Percentiles rank a stretch among this genome's conserved stretches.
Conservation (phyloP, 2,113 vertebrate species). For the Formicarius rufipectus region DNA sequence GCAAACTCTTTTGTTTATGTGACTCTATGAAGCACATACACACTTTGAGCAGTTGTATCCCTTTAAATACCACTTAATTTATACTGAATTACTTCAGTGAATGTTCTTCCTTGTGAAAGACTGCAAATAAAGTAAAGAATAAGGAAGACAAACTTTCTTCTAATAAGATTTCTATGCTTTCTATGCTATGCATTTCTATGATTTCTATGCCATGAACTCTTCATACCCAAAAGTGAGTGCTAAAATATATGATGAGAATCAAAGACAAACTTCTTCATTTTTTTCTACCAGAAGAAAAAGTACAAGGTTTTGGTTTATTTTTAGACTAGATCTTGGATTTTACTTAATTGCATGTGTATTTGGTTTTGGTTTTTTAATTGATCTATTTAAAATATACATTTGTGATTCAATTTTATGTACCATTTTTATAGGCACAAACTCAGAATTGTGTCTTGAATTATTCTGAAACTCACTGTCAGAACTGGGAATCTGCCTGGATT, state of each 20-base stretch:
- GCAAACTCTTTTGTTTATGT: background rate
- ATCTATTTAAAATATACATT: background rate
- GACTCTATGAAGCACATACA: background rate
- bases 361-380: background rate
- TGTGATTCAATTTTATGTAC: background rate
- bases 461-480: background rate
- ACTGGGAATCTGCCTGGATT: background rate
- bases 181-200: background rate
- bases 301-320: background rate
- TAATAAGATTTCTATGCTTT: background rate
- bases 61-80: background rate
- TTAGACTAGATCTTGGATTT: background rate
- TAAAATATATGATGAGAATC: background rate
- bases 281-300: background rate
- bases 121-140: conserved; percentile 13
- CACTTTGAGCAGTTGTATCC: background rate
- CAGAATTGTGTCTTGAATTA: background rate
- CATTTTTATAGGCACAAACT: background rate
- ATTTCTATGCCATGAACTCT: background rate
- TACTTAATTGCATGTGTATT: background rate
- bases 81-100: background rate
- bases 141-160: background rate
- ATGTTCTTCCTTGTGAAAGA: background rate
- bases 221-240: background rate
- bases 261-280: background rate